Conservation (phyloP, 2,113 vertebrate genomes). For the Panurus biarmicus region DNA sequence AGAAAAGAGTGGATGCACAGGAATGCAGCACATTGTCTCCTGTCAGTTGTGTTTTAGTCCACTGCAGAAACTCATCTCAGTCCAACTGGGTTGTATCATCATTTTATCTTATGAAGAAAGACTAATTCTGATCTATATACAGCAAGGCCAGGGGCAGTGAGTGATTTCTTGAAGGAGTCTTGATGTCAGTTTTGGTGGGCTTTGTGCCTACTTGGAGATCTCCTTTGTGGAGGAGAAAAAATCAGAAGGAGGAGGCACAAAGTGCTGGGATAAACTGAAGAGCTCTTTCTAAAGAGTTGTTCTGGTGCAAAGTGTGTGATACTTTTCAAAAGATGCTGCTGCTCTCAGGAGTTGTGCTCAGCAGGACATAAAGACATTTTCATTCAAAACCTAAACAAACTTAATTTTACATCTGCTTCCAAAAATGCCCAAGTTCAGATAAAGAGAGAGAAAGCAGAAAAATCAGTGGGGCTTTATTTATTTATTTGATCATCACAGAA, state of each 20-base stretch:
- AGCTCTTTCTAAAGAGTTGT: not conserved
- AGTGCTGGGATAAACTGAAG: not conserved
- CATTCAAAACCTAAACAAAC: not conserved
- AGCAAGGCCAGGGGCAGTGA: not conserved
- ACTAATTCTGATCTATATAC: not conserved
- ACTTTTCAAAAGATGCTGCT: not conserved
- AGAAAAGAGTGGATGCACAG: not conserved
- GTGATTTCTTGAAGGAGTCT: not conserved
- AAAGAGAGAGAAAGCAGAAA: not conserved
- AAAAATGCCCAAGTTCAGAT: not conserved
- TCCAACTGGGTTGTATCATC: not conserved
- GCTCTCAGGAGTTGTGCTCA: not conserved
- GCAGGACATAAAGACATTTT: not conserved
- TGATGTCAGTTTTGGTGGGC: not conserved
- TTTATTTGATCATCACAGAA: not conserved
- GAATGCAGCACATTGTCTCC: not conserved
- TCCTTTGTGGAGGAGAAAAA: not conserved
- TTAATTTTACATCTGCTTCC: not conserved
- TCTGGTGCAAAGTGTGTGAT: not conserved
- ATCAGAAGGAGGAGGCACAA: not conserved
- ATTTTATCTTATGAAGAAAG: not conserved
- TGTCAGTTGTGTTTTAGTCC: not conserved
- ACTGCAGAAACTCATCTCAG: not conserved
- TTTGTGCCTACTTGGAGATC: not conserved
- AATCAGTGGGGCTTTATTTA: not conserved